Evolutionary conservation across 2,797 vertebrate species (phyloP).

Genomic region (Tarsius wallacei): DNA sequence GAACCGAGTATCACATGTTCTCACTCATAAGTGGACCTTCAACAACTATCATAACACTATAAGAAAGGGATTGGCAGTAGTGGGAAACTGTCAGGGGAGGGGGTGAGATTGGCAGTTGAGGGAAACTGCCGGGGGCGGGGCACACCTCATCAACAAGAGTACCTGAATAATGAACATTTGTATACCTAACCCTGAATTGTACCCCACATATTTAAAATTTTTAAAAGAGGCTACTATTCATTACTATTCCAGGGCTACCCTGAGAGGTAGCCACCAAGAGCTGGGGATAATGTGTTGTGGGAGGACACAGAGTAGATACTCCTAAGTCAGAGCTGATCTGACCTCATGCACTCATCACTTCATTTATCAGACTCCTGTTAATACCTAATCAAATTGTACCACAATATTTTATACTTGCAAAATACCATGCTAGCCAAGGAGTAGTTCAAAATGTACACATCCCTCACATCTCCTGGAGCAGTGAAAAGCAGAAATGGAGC

Average conservation of each 20-base stretch:
- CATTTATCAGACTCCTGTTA: not conserved
- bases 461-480: not conserved
- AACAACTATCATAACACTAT: too few species aligned
- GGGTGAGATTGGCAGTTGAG: too few species aligned
- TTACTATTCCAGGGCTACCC: not conserved
- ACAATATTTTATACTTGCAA: conserved; percentile 1
- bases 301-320: not conserved
- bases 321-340: not conserved
- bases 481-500: not conserved
- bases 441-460: not conserved
- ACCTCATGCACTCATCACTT: not conserved
- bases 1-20: too few species aligned
- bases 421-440: not conserved
- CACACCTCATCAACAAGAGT: too few species aligned
- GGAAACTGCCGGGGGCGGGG: too few species aligned
- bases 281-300: not conserved
- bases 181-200: too few species aligned
- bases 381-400: not conserved
- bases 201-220: too few species aligned
- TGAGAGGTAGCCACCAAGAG: not conserved
- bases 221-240: not conserved
- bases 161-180: too few species aligned
- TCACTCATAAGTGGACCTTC: too few species aligned
- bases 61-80: too few species aligned
- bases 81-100: too few species aligned